Evolutionary conservation across 2,113 vertebrate species (phyloP).

Genomic region (Callocephalon fimbriatum): DNA sequence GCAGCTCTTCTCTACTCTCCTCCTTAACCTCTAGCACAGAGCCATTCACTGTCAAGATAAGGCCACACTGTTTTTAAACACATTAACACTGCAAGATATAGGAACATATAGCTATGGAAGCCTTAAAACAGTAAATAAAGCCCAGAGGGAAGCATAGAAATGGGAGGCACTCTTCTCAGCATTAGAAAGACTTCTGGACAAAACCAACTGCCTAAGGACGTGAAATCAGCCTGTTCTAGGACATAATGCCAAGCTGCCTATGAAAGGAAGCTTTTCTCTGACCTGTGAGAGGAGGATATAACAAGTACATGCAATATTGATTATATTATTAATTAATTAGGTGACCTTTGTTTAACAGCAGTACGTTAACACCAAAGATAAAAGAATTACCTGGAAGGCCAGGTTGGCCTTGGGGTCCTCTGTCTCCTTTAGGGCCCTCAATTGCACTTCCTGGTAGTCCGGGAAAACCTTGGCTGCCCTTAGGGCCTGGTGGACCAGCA

Average conservation of each 20-base stretch:
- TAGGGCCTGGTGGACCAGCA: constrained; percentile 78
- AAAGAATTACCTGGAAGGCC: constrained; percentile 85
- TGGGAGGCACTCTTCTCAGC: neutral
- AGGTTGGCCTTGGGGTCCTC: constrained; percentile 82
- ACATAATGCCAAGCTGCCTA: neutral
- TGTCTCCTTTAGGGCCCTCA: constrained; percentile 92
- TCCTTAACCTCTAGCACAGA: neutral
- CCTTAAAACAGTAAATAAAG: neutral
- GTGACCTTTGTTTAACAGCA: neutral
- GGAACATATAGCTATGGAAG: neutral
- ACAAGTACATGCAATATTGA: neutral
- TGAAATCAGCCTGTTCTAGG: neutral
- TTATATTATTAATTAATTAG: neutral
- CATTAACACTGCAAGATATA: neutral
- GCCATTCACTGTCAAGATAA: neutral
- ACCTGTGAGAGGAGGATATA: neutral
- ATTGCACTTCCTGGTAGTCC: constrained; percentile 82
- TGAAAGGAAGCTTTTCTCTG: neutral
- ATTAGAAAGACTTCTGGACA: neutral
- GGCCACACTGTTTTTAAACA: neutral
- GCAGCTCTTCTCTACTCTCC: neutral
- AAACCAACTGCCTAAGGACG: neutral
- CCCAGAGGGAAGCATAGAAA: neutral
- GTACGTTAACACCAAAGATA: neutral
- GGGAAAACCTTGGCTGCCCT: constrained; percentile 84